These are phyloP conservation scores for Cossypha dichroa DNA, from an alignment of 2,797 vertebrate species.

Conservation along the genomic window DNA sequence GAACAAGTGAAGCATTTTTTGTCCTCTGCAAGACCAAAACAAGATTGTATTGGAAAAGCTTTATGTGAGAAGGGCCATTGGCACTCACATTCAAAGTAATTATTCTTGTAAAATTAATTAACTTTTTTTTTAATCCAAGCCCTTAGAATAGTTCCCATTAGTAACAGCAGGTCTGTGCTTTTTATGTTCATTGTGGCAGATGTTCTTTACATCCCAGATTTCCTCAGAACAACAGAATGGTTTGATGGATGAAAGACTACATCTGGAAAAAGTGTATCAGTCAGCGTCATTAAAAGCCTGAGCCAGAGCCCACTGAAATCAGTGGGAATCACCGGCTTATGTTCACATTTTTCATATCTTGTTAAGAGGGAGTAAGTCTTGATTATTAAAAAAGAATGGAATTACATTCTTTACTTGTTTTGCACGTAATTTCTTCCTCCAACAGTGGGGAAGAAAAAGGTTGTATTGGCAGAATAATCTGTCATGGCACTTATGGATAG, in stretches of 20 bases:
- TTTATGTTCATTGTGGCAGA: slow-evolving; percentile 54
- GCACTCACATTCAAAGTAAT: slow-evolving; percentile 30
- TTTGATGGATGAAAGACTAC: slow-evolving; percentile 46
- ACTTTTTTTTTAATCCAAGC: slow-evolving; percentile 10
- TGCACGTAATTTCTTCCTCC: not conserved
- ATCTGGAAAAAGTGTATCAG: slow-evolving; percentile 30
- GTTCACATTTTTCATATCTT: slow-evolving; percentile 44
- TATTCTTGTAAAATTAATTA: slow-evolving; percentile 67
- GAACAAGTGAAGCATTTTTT: slow-evolving; percentile 1
- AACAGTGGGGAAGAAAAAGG: not conserved
- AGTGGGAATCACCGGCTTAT: not conserved
- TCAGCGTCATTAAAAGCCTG: slow-evolving; percentile 18
- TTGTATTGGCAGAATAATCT: not conserved
- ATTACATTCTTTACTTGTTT: not conserved
- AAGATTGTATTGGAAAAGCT: slow-evolving; percentile 43
- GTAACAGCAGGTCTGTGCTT: slow-evolving; percentile 46
- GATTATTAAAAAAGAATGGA: not conserved
- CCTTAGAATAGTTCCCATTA: slow-evolving; percentile 34
- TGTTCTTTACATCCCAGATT: slow-evolving; percentile 47
- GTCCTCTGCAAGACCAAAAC: not conserved
- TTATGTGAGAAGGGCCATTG: slow-evolving; percentile 37
- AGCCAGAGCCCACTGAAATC: slow-evolving; percentile 29
- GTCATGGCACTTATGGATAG: not conserved
- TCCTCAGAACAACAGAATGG: slow-evolving; percentile 40
- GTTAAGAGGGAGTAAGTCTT: not conserved